These are phyloP conservation scores for Epinotia ramella DNA, from an alignment of 2,888 invertebrate genomes.

Conservation along the genomic window DNA sequence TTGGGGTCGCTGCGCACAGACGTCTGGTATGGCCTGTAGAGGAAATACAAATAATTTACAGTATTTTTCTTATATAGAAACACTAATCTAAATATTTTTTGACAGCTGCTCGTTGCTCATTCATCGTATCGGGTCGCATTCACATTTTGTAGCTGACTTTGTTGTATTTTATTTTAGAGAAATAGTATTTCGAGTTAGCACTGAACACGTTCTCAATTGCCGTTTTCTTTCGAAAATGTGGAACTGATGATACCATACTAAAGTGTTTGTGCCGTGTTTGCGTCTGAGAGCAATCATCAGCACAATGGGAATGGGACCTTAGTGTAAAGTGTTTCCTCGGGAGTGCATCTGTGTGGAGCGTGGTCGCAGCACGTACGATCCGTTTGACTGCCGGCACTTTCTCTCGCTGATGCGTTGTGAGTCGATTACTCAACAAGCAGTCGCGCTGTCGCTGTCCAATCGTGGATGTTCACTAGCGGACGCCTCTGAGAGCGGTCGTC, in stretches of 20 bases:
- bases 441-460: slow-evolving; percentile 74
- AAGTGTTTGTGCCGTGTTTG: slow-evolving; percentile 5
- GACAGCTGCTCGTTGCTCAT: slow-evolving; percentile 52
- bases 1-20: no score
- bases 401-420: slow-evolving; percentile 76
- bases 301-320: slow-evolving; percentile 61
- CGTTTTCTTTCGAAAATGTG: slow-evolving; percentile 12
- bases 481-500: slow-evolving; percentile 63
- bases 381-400: slow-evolving; percentile 73
- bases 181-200: slow-evolving; percentile 53
- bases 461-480: slow-evolving; percentile 67
- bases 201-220: slow-evolving; percentile 41
- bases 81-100: slow-evolving; percentile 37
- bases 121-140: slow-evolving; percentile 44
- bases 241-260: slow-evolving; percentile 13
- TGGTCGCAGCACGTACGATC: slow-evolving; percentile 62
- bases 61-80: slow-evolving; percentile 25
- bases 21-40: no score
- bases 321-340: slow-evolving; percentile 60
- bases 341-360: slow-evolving; percentile 66
- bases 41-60: no score
- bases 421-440: slow-evolving; percentile 68
- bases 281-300: slow-evolving; percentile 41
- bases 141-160: slow-evolving; percentile 51
- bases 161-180: slow-evolving; percentile 56